A percentile compares a stretch with the other conserved stretches of the same genome.
Conservation (phyloP, 2,797 vertebrate species). For the Mustela erminea region DNA sequence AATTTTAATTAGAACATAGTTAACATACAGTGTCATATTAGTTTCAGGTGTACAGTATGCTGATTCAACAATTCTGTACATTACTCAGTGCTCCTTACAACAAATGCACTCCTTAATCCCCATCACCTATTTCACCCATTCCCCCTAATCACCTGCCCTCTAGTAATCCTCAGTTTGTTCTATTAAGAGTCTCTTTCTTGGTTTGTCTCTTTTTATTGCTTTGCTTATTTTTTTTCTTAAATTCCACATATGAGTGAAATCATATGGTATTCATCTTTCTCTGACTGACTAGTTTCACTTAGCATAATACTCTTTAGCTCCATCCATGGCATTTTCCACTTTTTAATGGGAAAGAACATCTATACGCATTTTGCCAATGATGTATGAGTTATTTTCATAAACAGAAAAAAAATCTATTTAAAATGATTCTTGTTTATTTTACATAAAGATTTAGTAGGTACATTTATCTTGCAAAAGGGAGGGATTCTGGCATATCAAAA, state of each 20-base stretch:
- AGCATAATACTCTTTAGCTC: background rate
- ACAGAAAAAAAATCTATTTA: background rate
- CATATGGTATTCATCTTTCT: background rate
- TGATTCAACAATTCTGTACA: background rate
- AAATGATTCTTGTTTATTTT: constrained; percentile 7
- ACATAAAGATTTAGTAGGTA: background rate
- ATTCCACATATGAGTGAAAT: background rate
- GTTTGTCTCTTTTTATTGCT: background rate
- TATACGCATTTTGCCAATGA: background rate
- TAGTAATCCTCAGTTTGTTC: background rate
- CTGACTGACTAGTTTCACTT: background rate
- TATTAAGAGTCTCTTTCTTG: background rate
- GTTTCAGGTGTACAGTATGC: background rate
- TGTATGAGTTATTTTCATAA: constrained; percentile 3
- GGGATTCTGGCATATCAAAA: background rate
- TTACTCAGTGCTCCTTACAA: background rate
- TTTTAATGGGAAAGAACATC: background rate
- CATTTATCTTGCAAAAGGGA: background rate
- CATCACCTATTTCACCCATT: background rate
- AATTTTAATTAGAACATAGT: background rate
- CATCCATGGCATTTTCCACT: background rate
- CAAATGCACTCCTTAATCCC: background rate
- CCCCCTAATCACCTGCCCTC: background rate
- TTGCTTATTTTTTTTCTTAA: background rate
- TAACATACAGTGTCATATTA: background rate